phyloP scores from a whole-genome alignment of 1,140 invertebrate species.

The Drosophila pectinifera region DNA sequence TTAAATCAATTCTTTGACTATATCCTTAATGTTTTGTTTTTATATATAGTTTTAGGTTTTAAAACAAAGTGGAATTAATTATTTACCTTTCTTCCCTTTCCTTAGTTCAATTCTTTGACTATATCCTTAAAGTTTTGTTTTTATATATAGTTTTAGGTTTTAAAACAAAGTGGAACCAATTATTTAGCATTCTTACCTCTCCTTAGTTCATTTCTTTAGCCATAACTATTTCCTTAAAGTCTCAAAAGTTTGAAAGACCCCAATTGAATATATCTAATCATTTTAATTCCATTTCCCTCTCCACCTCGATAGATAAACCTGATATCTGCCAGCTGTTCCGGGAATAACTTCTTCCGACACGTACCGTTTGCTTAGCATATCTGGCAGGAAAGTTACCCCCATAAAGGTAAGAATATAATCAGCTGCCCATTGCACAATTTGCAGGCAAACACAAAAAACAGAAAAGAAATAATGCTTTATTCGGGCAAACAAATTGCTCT shows the following conservation, averaged over 20 bases:
- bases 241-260: neutral
- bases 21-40: no score
- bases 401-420: constrained; percentile 36
- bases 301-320: constrained; percentile 15
- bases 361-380: constrained; percentile 46
- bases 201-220: neutral
- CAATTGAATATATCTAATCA: neutral
- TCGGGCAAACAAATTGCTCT: constrained; percentile 33
- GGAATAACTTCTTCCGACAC: constrained; percentile 43
- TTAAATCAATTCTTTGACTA: no score
- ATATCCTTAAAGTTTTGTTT: no score
- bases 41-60: no score
- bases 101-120: no score
- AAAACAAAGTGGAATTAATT: neutral
- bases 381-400: constrained; percentile 21
- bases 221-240: neutral
- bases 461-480: constrained; percentile 6
- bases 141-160: no score
- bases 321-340: constrained; percentile 59
- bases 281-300: constrained; percentile 1
- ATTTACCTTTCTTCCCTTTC: no score
- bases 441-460: constrained; percentile 55
- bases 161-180: neutral
- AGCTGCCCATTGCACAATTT: constrained; percentile 68
- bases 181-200: no score